Conservation (phyloP, 2,113 vertebrate genomes). For the Steatornis caripensis region DNA sequence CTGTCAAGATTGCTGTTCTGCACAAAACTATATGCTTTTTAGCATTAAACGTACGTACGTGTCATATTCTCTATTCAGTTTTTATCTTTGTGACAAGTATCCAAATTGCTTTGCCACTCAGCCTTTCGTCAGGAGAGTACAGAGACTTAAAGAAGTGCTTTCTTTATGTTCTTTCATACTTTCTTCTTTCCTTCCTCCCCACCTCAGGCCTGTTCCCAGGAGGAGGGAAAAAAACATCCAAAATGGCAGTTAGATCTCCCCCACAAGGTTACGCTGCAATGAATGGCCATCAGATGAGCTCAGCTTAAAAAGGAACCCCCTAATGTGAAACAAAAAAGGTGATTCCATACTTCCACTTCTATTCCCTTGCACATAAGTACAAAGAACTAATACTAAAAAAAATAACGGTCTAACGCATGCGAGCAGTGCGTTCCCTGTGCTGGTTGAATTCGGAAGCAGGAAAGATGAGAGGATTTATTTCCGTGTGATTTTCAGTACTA, state of each 20-base stretch:
- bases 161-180: neutral
- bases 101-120: neutral
- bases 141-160: neutral
- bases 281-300: neutral
- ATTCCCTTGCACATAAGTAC: neutral
- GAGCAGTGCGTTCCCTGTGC: neutral
- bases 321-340: neutral
- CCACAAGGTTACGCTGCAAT: neutral
- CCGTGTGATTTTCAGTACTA: neutral
- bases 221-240: neutral
- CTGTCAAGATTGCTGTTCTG: neutral
- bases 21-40: neutral
- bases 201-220: too few relatives aligned
- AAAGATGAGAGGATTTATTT: neutral
- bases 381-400: neutral
- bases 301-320: neutral
- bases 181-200: neutral
- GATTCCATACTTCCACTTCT: neutral
- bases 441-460: neutral
- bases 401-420: fast-evolving
- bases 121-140: neutral
- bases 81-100: neutral
- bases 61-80: neutral
- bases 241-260: neutral
- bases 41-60: neutral